phyloP scores from a whole-genome alignment of 2,888 invertebrate species.

The Pocota personata region DNA sequence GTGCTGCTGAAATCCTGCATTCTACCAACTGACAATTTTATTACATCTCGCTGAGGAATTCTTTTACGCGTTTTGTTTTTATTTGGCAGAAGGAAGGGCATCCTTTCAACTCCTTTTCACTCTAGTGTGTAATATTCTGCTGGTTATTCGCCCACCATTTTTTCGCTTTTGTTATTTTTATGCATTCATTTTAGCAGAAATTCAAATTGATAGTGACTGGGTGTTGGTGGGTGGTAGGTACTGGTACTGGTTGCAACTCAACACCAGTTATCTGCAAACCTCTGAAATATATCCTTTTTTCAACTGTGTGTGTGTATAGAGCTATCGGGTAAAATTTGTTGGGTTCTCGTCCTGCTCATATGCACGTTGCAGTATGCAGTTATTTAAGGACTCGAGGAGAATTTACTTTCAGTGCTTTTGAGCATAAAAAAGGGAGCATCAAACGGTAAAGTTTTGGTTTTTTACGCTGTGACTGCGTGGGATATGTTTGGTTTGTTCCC shows the following conservation, averaged over 20 bases:
- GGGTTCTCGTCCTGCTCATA: background rate
- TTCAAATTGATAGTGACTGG: slow-evolving; percentile 51
- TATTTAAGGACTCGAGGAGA: slow-evolving; percentile 58
- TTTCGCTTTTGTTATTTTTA: slow-evolving; percentile 51
- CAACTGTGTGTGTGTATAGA: background rate
- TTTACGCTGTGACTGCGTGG: background rate
- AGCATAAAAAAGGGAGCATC: slow-evolving; percentile 30
- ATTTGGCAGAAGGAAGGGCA: background rate
- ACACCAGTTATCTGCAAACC: slow-evolving; percentile 57
- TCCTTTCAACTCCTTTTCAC: background rate
- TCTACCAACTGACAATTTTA: slow-evolving; percentile 62
- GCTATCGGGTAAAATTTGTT: slow-evolving; percentile 23
- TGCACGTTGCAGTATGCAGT: slow-evolving; percentile 57
- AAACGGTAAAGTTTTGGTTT: slow-evolving; percentile 6
- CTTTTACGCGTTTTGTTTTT: slow-evolving; percentile 4
- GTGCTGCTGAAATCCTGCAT: slow-evolving; percentile 39
- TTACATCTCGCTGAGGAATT: slow-evolving; percentile 41
- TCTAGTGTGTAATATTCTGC: background rate
- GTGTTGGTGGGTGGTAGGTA: background rate
- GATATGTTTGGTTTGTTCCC: slow-evolving; percentile 8
- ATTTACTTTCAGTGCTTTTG: slow-evolving; percentile 58
- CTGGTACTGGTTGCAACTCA: slow-evolving; percentile 44
- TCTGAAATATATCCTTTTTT: slow-evolving; percentile 26
- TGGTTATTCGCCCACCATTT: slow-evolving; percentile 13
- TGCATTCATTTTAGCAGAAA: slow-evolving; percentile 60